These are phyloP conservation scores for Microhierax caerulescens DNA, from an alignment of 2,797 vertebrate species.

Conservation along the genomic window DNA sequence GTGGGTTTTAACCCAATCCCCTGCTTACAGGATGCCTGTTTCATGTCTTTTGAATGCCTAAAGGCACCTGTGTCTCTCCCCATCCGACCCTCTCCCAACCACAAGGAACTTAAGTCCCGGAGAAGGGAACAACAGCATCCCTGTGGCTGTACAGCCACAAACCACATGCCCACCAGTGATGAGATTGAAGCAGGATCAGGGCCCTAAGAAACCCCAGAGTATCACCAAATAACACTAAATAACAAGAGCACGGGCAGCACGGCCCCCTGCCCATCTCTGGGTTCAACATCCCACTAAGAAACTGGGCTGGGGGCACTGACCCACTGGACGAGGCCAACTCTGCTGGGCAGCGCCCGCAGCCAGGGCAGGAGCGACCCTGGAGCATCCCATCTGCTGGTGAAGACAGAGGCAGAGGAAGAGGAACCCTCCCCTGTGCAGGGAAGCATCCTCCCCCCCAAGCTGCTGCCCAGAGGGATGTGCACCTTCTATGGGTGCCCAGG, in stretches of 20 bases:
- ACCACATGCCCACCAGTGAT: background rate
- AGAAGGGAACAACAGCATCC: background rate
- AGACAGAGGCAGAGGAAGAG: background rate
- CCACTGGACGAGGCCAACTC: background rate
- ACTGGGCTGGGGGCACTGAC: background rate
- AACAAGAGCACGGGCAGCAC: rapidly evolving
- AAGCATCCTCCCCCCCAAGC: background rate
- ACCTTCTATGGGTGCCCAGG: background rate
- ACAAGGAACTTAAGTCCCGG: rapidly evolving
- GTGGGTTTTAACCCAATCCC: background rate
- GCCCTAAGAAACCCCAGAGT: background rate
- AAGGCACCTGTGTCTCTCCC: background rate
- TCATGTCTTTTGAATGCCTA: background rate
- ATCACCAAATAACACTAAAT: background rate
- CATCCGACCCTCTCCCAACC: background rate
- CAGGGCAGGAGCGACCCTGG: background rate
- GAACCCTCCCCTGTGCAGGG: background rate
- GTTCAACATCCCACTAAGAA: too few species aligned
- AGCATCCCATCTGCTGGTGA: background rate
- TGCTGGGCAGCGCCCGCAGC: background rate
- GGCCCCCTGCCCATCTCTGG: background rate
- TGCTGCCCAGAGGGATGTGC: background rate
- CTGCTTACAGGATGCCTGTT: background rate
- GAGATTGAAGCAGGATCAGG: background rate
- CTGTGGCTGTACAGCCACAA: background rate